Percentiles rank a stretch among this genome's conserved stretches.
Conservation (phyloP, 2,888 invertebrate genomes). For the Hartigia nigra region DNA sequence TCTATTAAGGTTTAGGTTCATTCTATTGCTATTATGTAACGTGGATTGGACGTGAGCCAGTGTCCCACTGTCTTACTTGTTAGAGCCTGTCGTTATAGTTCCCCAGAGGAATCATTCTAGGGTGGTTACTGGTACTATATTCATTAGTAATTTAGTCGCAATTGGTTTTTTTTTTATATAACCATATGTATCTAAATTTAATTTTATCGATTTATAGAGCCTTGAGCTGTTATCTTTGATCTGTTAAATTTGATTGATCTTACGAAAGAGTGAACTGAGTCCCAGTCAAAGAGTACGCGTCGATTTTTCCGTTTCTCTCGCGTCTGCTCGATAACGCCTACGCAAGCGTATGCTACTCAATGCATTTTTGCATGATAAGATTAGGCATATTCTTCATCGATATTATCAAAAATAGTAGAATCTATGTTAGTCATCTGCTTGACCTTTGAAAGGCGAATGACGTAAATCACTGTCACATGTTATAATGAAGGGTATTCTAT, state of each 20-base stretch:
- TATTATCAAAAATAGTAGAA: neutral
- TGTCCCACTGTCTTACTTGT: slow-evolving; percentile 40
- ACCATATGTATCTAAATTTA: neutral
- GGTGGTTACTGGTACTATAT: neutral
- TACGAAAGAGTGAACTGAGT: neutral
- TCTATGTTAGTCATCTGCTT: neutral
- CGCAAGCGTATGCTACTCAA: neutral
- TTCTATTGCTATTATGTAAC: slow-evolving; percentile 44
- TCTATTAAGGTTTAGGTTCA: neutral
- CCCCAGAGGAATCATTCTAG: neutral
- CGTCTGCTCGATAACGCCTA: neutral
- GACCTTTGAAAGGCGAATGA: neutral
- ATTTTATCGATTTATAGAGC: neutral
- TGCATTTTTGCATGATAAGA: neutral
- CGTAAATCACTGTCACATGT: neutral
- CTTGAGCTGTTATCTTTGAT: neutral
- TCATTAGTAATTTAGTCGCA: neutral
- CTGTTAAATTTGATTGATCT: neutral
- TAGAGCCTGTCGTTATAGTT: neutral
- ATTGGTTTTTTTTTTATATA: neutral
- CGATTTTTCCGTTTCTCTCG: neutral
- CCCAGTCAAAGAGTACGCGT: neutral
- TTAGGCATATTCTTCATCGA: neutral
- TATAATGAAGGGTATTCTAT: neutral
- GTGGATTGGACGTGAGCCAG: slow-evolving; percentile 43